Evolutionary conservation across 2,888 invertebrate species (phyloP), one percentile per base, ranked within the genome.

Genomic region (Sisyra nigra): DNA sequence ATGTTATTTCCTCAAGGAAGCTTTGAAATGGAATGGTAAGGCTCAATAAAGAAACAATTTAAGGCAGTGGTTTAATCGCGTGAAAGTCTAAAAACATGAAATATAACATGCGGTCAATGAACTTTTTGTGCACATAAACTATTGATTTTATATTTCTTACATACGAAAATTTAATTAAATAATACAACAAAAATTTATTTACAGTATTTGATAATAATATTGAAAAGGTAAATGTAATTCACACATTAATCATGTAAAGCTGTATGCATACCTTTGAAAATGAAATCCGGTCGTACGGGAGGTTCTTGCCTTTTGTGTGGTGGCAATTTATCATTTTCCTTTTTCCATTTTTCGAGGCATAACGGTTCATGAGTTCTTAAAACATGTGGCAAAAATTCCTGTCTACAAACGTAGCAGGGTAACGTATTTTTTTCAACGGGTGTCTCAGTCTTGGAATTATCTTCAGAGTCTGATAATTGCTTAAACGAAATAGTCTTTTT

Each of bases 311-410:
- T 60, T 51, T 68, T 64, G 39, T 62, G 55, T 11, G 62, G 57
- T 1, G 76, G 74, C 47, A 77, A 57, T 49, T 71, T 68, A 33
- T 69, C 68, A 55, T 80, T 78, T 54, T 76, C 74, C 14, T 54
- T 48, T 45, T 67, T 65, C 78, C 78, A 79, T 56, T 72, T 74
- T 53, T 71, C 67, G 46, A 78, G 56, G 54, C 79, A 80, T 55
- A 77, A 74, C 2, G 76, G 76, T 53, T 77, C 75, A 57, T 79
- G 78, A 47, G 76, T 73, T 42, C 62, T 60, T 42, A 77, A 70
- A 36, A 74, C 74, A 49, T 66, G 67, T 7, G 71, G 65, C 15
- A 75, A 74, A 55, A 76, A 80, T 50, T 75, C 67, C 30, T 74
- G 62, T 9, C 76, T 74, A 55, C 79, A 80, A 46, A 79, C 66